These are phyloP conservation scores for Esperia sulphurella DNA, from an alignment of 2,888 invertebrate species.

Conservation along the genomic window DNA sequence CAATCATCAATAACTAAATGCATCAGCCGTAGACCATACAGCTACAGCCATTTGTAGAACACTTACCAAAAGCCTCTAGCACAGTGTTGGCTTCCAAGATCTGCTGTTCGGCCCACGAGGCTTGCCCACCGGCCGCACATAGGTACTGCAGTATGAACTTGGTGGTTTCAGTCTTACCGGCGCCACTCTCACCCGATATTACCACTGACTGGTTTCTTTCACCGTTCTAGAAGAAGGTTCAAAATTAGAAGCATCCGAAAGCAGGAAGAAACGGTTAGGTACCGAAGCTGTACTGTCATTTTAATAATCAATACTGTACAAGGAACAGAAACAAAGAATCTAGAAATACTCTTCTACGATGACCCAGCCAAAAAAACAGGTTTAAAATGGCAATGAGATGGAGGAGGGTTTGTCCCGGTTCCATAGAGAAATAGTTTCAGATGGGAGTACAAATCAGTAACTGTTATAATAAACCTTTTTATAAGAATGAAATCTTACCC, in stretches of 20 bases:
- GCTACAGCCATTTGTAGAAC: neutral
- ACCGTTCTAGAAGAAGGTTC: slow-evolving; percentile 68
- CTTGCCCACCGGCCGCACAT: slow-evolving; percentile 87
- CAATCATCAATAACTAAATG: no score
- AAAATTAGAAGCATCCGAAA: slow-evolving; percentile 3
- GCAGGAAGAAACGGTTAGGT: no score
- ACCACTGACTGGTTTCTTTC: slow-evolving; percentile 88
- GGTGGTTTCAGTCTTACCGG: slow-evolving; percentile 96
- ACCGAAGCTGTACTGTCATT: no score
- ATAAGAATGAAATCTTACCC: slow-evolving; percentile 55
- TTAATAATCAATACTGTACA: no score
- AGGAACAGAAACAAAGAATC: no score
- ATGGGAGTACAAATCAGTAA: no score
- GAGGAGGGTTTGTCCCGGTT: no score
- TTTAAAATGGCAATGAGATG: no score
- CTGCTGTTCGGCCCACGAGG: slow-evolving; percentile 96
- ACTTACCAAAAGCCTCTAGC: slow-evolving; percentile 93
- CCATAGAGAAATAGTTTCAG: no score
- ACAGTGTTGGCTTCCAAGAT: slow-evolving; percentile 96
- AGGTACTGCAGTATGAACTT: slow-evolving; percentile 95
- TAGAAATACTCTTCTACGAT: no score
- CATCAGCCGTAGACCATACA: neutral
- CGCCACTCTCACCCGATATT: slow-evolving; percentile 95
- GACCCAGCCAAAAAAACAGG: no score
- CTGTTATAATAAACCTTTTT: no score